Evolutionary conservation across 1,140 invertebrate genomes (phyloP).

Genomic region (Papilio polyxenes): DNA sequence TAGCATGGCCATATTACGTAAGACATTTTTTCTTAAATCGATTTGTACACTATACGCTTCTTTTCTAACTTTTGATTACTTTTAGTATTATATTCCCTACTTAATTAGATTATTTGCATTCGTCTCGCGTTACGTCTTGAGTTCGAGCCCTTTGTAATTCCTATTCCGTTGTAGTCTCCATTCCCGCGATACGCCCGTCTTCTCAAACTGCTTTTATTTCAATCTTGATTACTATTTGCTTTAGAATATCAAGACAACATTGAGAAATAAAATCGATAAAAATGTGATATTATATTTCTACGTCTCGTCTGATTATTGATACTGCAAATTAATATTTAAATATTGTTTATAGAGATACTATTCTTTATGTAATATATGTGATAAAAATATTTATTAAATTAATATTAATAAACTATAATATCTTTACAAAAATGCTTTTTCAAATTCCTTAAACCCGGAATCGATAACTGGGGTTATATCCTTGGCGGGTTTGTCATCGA

Average conservation of each 20-base stretch:
- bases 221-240: slow-evolving; percentile 54
- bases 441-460: slow-evolving; percentile 10
- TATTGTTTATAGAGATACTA: too few species aligned
- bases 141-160: slow-evolving; percentile 42
- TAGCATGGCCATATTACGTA: background rate
- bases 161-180: slow-evolving; percentile 4
- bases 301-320: background rate
- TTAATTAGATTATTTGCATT: slow-evolving; percentile 61
- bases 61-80: background rate
- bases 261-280: background rate
- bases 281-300: background rate
- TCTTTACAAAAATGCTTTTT: slow-evolving; percentile 10
- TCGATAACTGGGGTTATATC: slow-evolving; percentile 38
- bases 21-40: background rate
- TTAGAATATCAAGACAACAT: background rate
- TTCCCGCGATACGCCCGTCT: slow-evolving; percentile 39
- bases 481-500: slow-evolving; percentile 33
- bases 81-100: background rate
- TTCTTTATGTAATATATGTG: background rate
- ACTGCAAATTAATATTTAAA: too few species aligned
- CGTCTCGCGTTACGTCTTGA: slow-evolving; percentile 41
- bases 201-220: slow-evolving; percentile 60
- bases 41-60: background rate
- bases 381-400: too few species aligned
- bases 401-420: background rate